Evolutionary conservation across 2,888 invertebrate genomes (phyloP).

Genomic region (Rutpela maculata): DNA sequence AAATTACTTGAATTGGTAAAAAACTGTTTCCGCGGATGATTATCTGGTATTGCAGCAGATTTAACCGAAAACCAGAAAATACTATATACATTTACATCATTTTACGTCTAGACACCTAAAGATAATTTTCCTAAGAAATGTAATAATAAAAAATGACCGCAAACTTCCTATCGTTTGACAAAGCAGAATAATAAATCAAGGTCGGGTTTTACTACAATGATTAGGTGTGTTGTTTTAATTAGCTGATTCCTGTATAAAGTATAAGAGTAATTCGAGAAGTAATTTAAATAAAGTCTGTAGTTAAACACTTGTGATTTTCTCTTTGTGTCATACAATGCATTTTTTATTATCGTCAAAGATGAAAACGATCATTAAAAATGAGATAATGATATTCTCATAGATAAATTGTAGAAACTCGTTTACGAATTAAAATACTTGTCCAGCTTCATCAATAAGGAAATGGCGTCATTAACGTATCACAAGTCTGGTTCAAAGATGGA

Average conservation of each 20-base stretch:
- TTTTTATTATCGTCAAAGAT: background rate
- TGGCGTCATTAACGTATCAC: too few species aligned
- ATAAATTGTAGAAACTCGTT: too few species aligned
- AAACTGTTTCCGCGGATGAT: slow-evolving; percentile 8
- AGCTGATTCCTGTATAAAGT: background rate
- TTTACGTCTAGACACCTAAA: slow-evolving; percentile 25
- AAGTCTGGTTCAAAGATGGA: too few species aligned
- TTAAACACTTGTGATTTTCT: background rate
- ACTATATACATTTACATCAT: slow-evolving; percentile 15
- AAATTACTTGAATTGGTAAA: slow-evolving; percentile 3
- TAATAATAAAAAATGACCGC: slow-evolving; percentile 13
- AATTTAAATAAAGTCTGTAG: background rate
- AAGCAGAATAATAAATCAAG: slow-evolving; percentile 23
- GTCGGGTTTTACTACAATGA: background rate
- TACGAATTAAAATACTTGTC: too few species aligned
- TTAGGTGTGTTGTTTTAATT: background rate
- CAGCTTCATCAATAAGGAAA: too few species aligned
- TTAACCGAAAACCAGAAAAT: slow-evolving; percentile 3
- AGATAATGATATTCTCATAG: too few species aligned
- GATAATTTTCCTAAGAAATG: slow-evolving; percentile 14
- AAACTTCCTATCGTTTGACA: slow-evolving; percentile 19
- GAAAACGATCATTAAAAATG: too few species aligned
- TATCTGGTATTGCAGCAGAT: background rate
- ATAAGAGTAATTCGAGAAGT: too few species aligned
- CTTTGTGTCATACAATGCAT: background rate